Conservation (phyloP, 2,888 invertebrate genomes). For the Ornithoptera priamus region DNA sequence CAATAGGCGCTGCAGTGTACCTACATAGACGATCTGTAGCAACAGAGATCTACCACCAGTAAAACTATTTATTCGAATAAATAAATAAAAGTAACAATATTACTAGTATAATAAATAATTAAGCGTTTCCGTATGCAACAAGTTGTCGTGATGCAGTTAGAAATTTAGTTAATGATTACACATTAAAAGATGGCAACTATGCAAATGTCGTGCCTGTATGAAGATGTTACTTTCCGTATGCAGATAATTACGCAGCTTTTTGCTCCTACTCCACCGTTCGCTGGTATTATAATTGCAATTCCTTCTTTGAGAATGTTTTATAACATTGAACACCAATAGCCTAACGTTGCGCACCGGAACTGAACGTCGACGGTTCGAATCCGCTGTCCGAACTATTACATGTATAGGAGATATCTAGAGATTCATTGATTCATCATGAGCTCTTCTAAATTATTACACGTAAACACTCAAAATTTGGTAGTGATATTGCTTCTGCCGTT, state of each 20-base stretch:
- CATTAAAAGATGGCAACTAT: constrained; percentile 13
- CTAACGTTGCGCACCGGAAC: neutral
- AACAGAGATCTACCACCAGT: too few relatives aligned
- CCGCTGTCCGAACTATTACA: neutral
- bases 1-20: too few relatives aligned
- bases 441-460: too few relatives aligned
- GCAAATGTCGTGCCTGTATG: constrained; percentile 26
- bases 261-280: constrained; percentile 1
- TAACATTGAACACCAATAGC: neutral
- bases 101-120: too few relatives aligned
- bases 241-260: constrained; percentile 23
- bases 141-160: neutral
- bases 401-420: too few relatives aligned
- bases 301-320: neutral
- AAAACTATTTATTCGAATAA: too few relatives aligned
- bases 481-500: too few relatives aligned
- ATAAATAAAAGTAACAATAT: too few relatives aligned
- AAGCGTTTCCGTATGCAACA: neutral
- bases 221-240: constrained; percentile 24
- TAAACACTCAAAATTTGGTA: too few relatives aligned
- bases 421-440: too few relatives aligned
- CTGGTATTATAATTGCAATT: constrained; percentile 8
- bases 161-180: neutral
- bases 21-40: too few relatives aligned
- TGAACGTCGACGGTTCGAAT: neutral